Conservation (phyloP, 2,113 vertebrate genomes). For the Corydoras sp. region DNA sequence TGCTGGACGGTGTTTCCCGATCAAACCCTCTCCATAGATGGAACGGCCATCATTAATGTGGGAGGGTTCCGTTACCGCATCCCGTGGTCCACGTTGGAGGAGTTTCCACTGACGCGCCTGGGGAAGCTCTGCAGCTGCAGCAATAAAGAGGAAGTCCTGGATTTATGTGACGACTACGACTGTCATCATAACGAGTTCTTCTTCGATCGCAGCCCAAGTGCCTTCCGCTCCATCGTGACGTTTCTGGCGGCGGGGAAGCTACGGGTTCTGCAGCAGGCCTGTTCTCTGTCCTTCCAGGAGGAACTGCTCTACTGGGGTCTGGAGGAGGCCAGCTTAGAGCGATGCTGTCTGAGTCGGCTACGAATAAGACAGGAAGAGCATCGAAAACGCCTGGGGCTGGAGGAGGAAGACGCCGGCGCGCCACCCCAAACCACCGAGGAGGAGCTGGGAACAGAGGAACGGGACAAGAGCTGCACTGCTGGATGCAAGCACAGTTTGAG, state of each 20-base stretch:
- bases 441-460: conserved; percentile 43
- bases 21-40: conserved; percentile 47
- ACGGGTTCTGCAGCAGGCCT: conserved; percentile 86
- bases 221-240: conserved; percentile 88
- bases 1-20: conserved; percentile 43
- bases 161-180: conserved; percentile 92
- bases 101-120: conserved; percentile 85
- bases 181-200: conserved; percentile 89
- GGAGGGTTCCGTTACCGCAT: conserved; percentile 88
- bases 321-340: conserved; percentile 84
- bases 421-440: conserved; percentile 58
- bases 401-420: conserved; percentile 62
- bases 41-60: conserved; percentile 86
- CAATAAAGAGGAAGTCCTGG: conserved; percentile 85
- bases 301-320: conserved; percentile 95
- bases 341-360: conserved; percentile 87
- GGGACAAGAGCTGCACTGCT: conserved; percentile 52
- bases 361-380: conserved; percentile 82
- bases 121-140: conserved; percentile 81
- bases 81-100: conserved; percentile 88
- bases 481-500: conserved; percentile 76
- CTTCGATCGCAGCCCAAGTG: conserved; percentile 92
- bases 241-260: conserved; percentile 90
- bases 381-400: conserved; percentile 71
- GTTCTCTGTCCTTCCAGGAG: conserved; percentile 91